Evolutionary conservation across 2,888 invertebrate species (phyloP).

Genomic region (Peribatodes rhomboidaria): DNA sequence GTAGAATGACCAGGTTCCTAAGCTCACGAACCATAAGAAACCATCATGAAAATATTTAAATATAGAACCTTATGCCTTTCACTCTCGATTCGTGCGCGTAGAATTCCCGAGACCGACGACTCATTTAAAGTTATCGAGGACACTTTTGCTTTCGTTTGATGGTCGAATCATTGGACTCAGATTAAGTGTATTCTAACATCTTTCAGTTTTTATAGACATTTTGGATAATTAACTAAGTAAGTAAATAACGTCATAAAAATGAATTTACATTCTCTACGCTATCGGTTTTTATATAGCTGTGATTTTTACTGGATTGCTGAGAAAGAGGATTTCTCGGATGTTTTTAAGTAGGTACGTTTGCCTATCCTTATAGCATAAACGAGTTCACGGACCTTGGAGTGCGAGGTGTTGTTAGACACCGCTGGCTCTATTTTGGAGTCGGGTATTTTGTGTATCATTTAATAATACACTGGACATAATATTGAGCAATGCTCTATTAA

Average conservation of each 20-base stretch:
- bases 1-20: not conserved
- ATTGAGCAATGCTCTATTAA: not conserved
- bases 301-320: no score
- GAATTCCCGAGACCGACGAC: conserved; percentile 71
- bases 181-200: conserved; percentile 42
- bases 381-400: no score
- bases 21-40: conserved; percentile 19
- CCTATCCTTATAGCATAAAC: not conserved
- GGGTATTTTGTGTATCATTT: no score
- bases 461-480: not conserved
- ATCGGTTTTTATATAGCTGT: not conserved
- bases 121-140: conserved; percentile 73
- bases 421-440: no score
- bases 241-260: not conserved
- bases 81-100: conserved; percentile 74
- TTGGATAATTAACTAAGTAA: not conserved
- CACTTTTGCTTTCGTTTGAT: conserved; percentile 77
- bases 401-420: no score
- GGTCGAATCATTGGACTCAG: conserved; percentile 52
- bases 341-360: not conserved
- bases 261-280: not conserved
- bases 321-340: not conserved
- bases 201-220: conserved; percentile 1
- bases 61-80: conserved; percentile 69
- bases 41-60: conserved; percentile 45